Base-by-base conservation (phyloP, 1,140 invertebrate genomes). In the Rhagoletis zephyria region DNA sequence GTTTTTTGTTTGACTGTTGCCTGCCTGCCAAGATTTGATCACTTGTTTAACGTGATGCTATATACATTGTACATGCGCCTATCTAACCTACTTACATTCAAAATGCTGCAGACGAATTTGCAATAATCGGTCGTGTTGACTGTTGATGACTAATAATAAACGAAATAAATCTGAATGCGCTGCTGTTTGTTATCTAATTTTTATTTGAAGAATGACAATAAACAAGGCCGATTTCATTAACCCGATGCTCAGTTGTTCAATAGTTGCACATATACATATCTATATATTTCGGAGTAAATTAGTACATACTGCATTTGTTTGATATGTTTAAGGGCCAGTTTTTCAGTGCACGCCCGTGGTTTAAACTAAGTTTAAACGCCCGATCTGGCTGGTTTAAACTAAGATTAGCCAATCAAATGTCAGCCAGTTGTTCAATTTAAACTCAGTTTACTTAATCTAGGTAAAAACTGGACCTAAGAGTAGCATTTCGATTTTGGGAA, bases 1-100 rank as follows among this genome's bases (percentile, higher is more conserved):
- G n/a, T 88, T 51, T 30, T 12, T 65, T 63, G 45, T 85, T 85
- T 74, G 67, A 42, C 67, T 74, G 67, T 81, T 81, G 74, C n/a
- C 48, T 77, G 70, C 48, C 45, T 77, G 45, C 70, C 45, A 16
- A 63, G 65, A 65, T 85, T 40, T 70, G 59, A 70, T 1, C 48
- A 45, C 87, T 59, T 81, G 87, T 7, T 48, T 4, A 7, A 48
- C 16, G 42, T 30, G 42, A 56, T 30, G 70, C 70, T 77, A 40
- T 30, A 19, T 30, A 42, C 14, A 45, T 74, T 74, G 40, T 45
- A 74, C 16, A 4, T 45, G 48, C 16, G 40, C 74, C 74, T 81
- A 30, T 42, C 48, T 81, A 81, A 81, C 74, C 48, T 14, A 81
- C 3, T 81, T 56, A 56, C n/a, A 12, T 14, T 12, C 16, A n/a